Conservation (phyloP, 37 sponge, comb jelly and placozoan genomes). For the Eunapius fragilis region DNA sequence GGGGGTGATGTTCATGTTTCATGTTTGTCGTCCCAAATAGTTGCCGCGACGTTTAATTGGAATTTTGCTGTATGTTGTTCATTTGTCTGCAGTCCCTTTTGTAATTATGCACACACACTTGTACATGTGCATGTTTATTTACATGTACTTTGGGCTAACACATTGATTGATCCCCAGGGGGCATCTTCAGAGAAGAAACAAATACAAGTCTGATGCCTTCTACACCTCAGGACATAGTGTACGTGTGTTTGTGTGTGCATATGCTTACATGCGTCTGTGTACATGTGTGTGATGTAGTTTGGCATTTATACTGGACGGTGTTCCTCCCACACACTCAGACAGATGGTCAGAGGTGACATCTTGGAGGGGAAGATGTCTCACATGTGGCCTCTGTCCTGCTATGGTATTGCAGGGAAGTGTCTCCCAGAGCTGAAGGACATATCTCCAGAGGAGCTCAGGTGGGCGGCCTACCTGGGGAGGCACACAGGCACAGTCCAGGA, state of each 20-base stretch:
- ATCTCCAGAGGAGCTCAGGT: constrained; percentile 72
- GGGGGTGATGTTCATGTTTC: no score
- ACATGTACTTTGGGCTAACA: not conserved
- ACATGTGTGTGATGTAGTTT: not conserved
- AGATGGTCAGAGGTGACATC: constrained; percentile 44
- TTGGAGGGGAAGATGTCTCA: constrained; percentile 14
- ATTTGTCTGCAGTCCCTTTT: no score
- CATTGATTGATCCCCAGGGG: not conserved
- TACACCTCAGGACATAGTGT: not conserved
- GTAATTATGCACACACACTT: no score
- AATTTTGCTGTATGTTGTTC: no score
- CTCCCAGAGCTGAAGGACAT: constrained; percentile 53
- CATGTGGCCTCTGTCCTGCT: constrained; percentile 80
- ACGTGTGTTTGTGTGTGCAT: not conserved
- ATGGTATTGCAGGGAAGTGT: constrained; percentile 26
- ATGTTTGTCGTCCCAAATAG: no score
- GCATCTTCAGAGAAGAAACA: not conserved
- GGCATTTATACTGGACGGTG: not conserved
- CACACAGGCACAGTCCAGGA: not conserved
- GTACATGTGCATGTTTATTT: no score
- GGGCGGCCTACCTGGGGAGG: constrained; percentile 61
- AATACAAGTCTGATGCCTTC: not conserved
- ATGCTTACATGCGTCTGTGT: not conserved
- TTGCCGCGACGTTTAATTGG: no score
- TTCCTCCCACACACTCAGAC: constrained; percentile 5